Evolutionary conservation across 2,888 invertebrate genomes (phyloP).

Genomic region (Drosophila multiciliata): DNA sequence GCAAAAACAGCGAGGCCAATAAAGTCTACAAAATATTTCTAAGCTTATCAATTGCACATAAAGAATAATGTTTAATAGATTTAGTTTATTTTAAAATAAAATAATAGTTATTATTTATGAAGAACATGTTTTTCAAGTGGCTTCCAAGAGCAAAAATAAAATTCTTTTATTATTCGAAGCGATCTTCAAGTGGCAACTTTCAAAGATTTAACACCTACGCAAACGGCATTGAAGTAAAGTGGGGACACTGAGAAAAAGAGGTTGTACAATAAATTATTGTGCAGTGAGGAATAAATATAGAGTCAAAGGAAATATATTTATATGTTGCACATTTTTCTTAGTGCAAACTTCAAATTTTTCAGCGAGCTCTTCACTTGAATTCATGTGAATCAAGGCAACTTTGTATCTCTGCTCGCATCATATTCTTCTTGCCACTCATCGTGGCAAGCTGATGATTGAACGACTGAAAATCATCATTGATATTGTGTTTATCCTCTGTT

Average conservation of each 20-base stretch:
- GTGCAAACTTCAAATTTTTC: constrained; percentile 9
- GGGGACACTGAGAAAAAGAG: constrained; percentile 7
- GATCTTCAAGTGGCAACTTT: constrained; percentile 33
- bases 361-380: constrained; percentile 15
- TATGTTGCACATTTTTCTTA: not conserved
- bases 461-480: constrained; percentile 25
- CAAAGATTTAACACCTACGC: constrained; percentile 33
- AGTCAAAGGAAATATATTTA: not conserved
- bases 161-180: constrained; percentile 2
- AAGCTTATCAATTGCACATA: not conserved
- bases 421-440: not conserved
- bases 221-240: not conserved
- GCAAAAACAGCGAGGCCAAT: not conserved
- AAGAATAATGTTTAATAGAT: not conserved
- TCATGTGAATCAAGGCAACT: constrained; percentile 24
- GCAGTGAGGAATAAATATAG: not conserved
- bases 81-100: not conserved
- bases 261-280: not conserved
- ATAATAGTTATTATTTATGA: not conserved
- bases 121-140: constrained; percentile 4
- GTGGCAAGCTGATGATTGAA: constrained; percentile 25
- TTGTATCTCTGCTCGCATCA: constrained; percentile 10
- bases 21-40: not conserved
- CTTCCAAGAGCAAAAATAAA: constrained; percentile 8
- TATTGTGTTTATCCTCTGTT: not conserved